Conservation (phyloP, 2,797 vertebrate genomes). For the Heterohyrax brucei region DNA sequence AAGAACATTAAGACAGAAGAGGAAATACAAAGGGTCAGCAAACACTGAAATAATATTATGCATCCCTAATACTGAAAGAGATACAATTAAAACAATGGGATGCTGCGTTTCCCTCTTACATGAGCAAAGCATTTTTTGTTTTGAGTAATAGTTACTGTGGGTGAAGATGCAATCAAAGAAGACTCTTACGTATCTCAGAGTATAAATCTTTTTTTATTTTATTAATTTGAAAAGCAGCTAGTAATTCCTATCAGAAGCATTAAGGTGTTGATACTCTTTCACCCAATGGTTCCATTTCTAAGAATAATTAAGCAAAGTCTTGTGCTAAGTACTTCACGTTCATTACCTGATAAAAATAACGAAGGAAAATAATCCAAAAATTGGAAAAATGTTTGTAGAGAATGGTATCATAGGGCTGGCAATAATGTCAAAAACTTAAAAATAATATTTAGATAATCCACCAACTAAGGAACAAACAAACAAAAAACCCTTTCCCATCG, state of each 20-base stretch:
- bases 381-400: constrained; percentile 24
- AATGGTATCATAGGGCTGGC: constrained; percentile 4
- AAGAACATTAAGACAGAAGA: constrained; percentile 43
- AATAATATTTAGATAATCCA: not conserved
- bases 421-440: not conserved
- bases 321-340: not conserved
- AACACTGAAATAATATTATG: constrained; percentile 45
- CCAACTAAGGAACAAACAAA: not conserved
- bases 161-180: not conserved
- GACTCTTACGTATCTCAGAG: not conserved
- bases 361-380: constrained; percentile 50
- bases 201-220: constrained; percentile 43
- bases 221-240: constrained; percentile 50
- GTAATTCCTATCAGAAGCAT: not conserved
- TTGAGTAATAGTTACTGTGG: not conserved
- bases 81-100: constrained; percentile 28
- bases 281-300: not conserved
- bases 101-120: constrained; percentile 28
- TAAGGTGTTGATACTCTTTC: not conserved
- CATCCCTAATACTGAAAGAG: constrained; percentile 36
- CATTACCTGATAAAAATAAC: constrained; percentile 6
- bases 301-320: not conserved
- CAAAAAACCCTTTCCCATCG: too few relatives aligned
- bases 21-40: constrained; percentile 37
- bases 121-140: not conserved